A percentile compares a stretch with the other conserved stretches of the same genome.
phyloP scores from a whole-genome alignment of 2,797 vertebrate species.

The Danio tinwini region DNA sequence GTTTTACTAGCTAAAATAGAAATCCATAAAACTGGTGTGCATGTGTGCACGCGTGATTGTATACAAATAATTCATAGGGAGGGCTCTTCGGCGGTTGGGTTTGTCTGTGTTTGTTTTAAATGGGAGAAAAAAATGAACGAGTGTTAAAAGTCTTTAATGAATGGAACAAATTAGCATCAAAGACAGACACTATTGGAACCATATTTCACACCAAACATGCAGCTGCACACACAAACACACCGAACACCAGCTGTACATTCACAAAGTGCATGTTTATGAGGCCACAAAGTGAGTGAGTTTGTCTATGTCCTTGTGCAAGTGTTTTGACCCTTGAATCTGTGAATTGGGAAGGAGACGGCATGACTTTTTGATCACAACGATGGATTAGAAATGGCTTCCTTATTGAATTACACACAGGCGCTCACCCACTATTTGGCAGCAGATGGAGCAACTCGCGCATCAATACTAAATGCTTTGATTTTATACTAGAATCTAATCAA shows the following conservation, averaged over 20 bases:
- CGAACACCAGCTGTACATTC: conserved; percentile 24
- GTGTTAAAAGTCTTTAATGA: conserved; percentile 66
- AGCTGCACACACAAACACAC: conserved; percentile 45
- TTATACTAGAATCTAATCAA: neutral
- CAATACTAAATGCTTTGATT: neutral
- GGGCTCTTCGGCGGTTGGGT: conserved; percentile 40
- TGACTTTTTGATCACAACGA: conserved; percentile 4
- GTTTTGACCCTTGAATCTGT: conserved; percentile 35
- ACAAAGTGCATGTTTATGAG: conserved; percentile 37
- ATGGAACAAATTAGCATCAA: conserved; percentile 72
- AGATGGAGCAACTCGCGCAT: neutral
- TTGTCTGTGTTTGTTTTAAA: conserved; percentile 53
- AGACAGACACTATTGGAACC: conserved; percentile 64
- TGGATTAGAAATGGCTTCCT: conserved; percentile 15
- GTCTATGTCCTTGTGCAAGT: conserved; percentile 36
- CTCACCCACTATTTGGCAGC: neutral
- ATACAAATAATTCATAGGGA: conserved; percentile 11
- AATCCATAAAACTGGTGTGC: neutral
- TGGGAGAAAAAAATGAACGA: conserved; percentile 41
- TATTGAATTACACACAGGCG: conserved; percentile 5
- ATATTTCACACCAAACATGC: conserved; percentile 63
- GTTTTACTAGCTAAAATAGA: neutral
- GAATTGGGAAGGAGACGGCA: neutral
- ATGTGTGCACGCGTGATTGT: conserved; percentile 8
- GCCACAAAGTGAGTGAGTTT: conserved; percentile 36